Evolutionary conservation across 2,888 invertebrate genomes (phyloP).

Genomic region (Meloe dianella): DNA sequence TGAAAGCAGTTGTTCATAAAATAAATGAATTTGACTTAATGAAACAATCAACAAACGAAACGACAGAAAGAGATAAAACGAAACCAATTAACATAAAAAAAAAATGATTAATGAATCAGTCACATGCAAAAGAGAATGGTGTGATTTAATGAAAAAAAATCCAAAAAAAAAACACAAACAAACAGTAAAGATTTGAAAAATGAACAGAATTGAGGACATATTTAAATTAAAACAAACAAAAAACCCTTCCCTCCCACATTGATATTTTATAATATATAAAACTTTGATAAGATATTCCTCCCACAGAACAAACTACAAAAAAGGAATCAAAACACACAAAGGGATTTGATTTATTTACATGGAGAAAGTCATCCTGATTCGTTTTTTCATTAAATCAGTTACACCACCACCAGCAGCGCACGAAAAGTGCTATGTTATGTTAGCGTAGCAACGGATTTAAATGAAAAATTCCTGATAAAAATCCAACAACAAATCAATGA

Average conservation of each 20-base stretch:
- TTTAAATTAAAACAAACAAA: not conserved
- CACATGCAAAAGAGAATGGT: conserved; percentile 3
- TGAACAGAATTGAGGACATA: not conserved
- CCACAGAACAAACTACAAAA: no score
- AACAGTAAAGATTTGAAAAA: not conserved
- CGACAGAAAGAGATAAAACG: not conserved
- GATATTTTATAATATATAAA: no score
- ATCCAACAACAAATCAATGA: not conserved
- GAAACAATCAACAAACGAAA: not conserved
- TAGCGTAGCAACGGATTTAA: not conserved
- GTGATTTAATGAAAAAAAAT: no score
- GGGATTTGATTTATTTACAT: not conserved
- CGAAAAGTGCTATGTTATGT: not conserved
- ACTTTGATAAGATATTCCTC: no score
- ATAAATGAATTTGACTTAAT: not conserved
- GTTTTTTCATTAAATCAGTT: not conserved
- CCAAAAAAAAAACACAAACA: no score
- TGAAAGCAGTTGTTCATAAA: not conserved
- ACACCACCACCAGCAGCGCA: not conserved
- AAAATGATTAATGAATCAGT: not conserved
- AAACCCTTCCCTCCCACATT: not conserved
- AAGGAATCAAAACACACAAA: no score
- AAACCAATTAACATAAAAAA: conserved; percentile 4
- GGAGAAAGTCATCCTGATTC: not conserved
- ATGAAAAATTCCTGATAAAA: not conserved